phyloP scores from a whole-genome alignment of 2,888 invertebrate genomes.

The Xanthorhoe designata region DNA sequence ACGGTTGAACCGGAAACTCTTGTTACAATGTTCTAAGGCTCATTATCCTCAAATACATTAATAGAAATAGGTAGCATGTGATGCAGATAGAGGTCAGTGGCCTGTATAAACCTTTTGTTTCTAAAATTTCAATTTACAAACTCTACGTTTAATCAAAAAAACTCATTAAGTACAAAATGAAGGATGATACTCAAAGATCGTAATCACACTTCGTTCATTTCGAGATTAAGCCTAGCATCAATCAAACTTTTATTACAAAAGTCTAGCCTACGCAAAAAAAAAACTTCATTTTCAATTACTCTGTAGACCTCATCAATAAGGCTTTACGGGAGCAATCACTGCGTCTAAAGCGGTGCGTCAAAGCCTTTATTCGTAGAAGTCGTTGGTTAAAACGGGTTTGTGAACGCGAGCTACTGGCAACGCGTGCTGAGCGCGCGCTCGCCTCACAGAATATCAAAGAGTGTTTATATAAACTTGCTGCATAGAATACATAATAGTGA shows the following conservation, averaged over 20 bases:
- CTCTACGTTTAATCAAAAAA: slow-evolving; percentile 1
- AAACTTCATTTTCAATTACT: slow-evolving; percentile 46
- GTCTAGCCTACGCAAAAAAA: slow-evolving; percentile 35
- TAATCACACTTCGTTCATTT: slow-evolving; percentile 32
- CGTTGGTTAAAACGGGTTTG: slow-evolving; percentile 74
- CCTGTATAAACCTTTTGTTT: not conserved
- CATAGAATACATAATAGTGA: slow-evolving; percentile 23
- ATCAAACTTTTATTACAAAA: slow-evolving; percentile 41
- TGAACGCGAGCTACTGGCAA: slow-evolving; percentile 73
- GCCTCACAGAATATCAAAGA: slow-evolving; percentile 22
- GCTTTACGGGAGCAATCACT: slow-evolving; percentile 64
- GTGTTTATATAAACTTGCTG: slow-evolving; percentile 41
- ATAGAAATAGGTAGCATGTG: not conserved
- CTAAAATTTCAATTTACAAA: not conserved
- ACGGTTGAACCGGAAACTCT: not conserved
- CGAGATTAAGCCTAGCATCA: slow-evolving; percentile 36
- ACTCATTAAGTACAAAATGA: slow-evolving; percentile 23
- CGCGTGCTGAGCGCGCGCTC: slow-evolving; percentile 76
- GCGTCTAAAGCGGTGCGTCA: slow-evolving; percentile 66
- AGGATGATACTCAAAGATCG: slow-evolving; percentile 26
- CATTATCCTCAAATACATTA: not conserved
- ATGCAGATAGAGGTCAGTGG: not conserved
- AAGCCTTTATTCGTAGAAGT: slow-evolving; percentile 81
- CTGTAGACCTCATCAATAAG: slow-evolving; percentile 62
- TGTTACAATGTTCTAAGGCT: not conserved